A percentile compares a stretch with the other conserved stretches of the same genome.
phyloP scores from a whole-genome alignment of 2,113 vertebrate species.

The Symphodus melops region DNA sequence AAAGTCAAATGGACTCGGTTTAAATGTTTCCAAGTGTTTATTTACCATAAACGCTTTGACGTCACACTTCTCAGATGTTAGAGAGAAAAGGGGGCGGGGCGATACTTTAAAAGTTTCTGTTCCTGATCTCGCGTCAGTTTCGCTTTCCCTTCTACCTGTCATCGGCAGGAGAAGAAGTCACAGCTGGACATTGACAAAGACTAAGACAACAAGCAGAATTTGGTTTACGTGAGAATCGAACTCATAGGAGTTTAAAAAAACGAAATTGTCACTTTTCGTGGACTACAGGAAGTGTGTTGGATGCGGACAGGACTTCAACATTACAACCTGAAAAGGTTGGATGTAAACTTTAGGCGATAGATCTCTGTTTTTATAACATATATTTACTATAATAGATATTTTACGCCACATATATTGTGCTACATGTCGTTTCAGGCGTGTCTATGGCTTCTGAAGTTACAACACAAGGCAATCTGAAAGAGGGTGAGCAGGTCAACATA shows the following conservation, averaged over 20 bases:
- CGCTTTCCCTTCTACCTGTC: constrained; percentile 51
- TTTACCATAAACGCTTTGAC: not conserved
- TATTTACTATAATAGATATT: not conserved
- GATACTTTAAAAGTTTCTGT: constrained; percentile 9
- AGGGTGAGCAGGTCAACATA: constrained; percentile 51
- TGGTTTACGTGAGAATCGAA: not conserved
- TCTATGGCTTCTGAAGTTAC: constrained; percentile 51
- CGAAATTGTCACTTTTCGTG: fast-evolving
- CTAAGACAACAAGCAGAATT: no score
- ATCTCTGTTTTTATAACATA: not conserved
- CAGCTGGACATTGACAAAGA: fast-evolving
- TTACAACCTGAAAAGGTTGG: constrained; percentile 3
- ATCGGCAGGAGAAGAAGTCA: not conserved
- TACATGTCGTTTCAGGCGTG: constrained; percentile 32
- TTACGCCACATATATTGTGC: not conserved
- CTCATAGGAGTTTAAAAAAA: not conserved
- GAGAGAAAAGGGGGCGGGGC: constrained; percentile 20
- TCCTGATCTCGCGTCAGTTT: constrained; percentile 58
- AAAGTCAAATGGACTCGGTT: not conserved
- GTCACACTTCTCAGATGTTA: fast-evolving
- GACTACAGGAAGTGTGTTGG: not conserved
- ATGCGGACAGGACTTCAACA: not conserved
- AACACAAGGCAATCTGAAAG: constrained; percentile 7
- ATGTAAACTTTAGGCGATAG: not conserved
- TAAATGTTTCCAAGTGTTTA: not conserved